Percentiles rank a stretch among this genome's conserved stretches.
Conservation (phyloP, 1,140 invertebrate genomes). For the Campodea augens region DNA sequence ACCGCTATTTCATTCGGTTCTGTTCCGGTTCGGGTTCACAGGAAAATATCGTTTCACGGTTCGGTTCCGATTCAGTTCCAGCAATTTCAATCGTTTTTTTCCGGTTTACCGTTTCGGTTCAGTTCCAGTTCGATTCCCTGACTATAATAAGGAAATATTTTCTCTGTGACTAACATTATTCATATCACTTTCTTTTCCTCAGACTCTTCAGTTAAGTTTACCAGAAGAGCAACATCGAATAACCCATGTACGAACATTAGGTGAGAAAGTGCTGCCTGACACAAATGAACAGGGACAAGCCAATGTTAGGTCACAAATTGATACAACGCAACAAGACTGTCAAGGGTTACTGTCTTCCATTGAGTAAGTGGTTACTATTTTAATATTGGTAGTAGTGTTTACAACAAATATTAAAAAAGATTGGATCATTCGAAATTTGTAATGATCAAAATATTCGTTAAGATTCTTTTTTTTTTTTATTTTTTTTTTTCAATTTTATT, state of each 20-base stretch:
- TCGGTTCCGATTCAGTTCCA: too few species aligned
- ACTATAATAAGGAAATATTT: too few species aligned
- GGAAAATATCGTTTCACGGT: too few species aligned
- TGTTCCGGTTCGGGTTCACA: too few species aligned
- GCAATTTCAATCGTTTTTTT: too few species aligned
- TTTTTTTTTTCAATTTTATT: neutral
- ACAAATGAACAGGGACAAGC: constrained; percentile 68
- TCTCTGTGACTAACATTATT: too few species aligned
- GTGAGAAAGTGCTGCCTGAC: constrained; percentile 75
- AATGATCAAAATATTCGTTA: constrained; percentile 3
- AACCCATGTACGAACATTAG: constrained; percentile 51
- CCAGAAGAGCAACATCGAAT: constrained; percentile 72
- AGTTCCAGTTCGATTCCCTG: too few species aligned
- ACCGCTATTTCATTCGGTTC: too few species aligned
- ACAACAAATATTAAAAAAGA: neutral
- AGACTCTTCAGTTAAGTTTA: constrained; percentile 53
- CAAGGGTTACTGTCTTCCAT: constrained; percentile 56
- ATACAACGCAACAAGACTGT: constrained; percentile 76
- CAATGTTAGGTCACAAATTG: constrained; percentile 65
- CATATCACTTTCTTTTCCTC: too few species aligned
- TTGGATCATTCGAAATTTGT: neutral
- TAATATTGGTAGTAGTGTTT: neutral
- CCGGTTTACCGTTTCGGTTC: too few species aligned
- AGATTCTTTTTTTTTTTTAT: neutral
- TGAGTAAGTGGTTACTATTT: constrained; percentile 21